Base-by-base conservation (phyloP, 1,140 invertebrate genomes). In the Monomorium pharaonis region DNA sequence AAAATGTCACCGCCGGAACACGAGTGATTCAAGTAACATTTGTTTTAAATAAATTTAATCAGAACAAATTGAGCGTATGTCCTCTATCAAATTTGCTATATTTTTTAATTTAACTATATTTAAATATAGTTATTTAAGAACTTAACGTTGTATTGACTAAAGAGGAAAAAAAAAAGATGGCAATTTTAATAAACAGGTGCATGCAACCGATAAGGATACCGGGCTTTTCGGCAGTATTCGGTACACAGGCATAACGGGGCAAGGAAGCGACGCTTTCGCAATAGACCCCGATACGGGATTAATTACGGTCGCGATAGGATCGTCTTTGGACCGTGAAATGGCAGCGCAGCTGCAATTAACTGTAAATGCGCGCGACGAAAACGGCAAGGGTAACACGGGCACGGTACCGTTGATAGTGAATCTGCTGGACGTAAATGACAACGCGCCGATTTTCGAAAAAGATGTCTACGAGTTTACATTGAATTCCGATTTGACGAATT, bases 351-450 rank as follows among this genome's bases (percentile, higher is more conserved):
- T 98, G 92, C 96, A 96, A 92, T 96, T 99, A 85, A 96, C 96
- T 84, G 96, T 98, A 30, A 98, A 98, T 95, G 98, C 98, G 33
- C 96, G 97, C 88, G 98, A 99, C 94, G 97, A 97, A 92, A 96
- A 97, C 89, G 98, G 98, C 24, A 96, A 96, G 88, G 98, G 98
- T 37, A 96, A 98, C 89, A 96, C 96, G 80, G 97, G 97, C 21
- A 96, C 95, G 49, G 97, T 97, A 74, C 96, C 96, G 80, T 96
- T 98, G 62, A 96, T 97, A 76, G 96, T 98, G 86, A 96, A 97
- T 93, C 94, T 98, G 63, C 93, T 98, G 83, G 98, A 98, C 94
- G 97, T 98, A 21, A 99, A 99, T 94, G 98, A 99, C 93, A 97
- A 99, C 93, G 96, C 96, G 62, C 98, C 98, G 21, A 95, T 96